Evolutionary conservation across 2,888 invertebrate genomes (phyloP).

Genomic region (Tyria jacobaeae): DNA sequence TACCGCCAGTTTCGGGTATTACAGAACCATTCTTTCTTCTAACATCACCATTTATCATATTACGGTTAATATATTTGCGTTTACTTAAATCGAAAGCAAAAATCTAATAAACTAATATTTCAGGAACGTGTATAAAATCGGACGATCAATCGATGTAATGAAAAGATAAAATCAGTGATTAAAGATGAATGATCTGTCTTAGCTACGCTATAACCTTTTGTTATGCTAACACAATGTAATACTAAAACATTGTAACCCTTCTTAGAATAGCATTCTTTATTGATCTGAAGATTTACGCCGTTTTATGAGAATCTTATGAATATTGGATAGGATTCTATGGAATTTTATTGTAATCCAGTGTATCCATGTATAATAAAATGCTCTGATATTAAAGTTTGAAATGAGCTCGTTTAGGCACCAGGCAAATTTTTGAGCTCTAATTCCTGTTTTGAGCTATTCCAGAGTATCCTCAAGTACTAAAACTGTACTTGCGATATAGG

Average conservation of each 20-base stretch:
- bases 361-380: no score
- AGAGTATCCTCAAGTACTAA: no score
- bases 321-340: slow-evolving; percentile 20
- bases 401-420: no score
- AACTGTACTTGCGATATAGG: no score
- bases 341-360: neutral
- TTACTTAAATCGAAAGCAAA: no score
- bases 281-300: slow-evolving; percentile 26
- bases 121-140: neutral
- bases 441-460: no score
- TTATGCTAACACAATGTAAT: slow-evolving; percentile 4
- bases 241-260: slow-evolving; percentile 15
- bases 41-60: no score
- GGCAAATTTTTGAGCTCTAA: no score
- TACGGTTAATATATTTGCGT: no score
- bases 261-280: slow-evolving; percentile 14
- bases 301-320: slow-evolving; percentile 40
- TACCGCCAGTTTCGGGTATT: no score
- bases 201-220: slow-evolving; percentile 7
- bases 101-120: neutral
- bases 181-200: slow-evolving; percentile 26
- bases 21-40: no score
- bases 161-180: slow-evolving; percentile 25
- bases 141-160: slow-evolving; percentile 11
- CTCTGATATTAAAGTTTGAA: no score